Evolutionary conservation across 2,113 vertebrate genomes (phyloP), one percentile per base, ranked within the genome.

Genomic region (Rhodinocichla rosea): DNA sequence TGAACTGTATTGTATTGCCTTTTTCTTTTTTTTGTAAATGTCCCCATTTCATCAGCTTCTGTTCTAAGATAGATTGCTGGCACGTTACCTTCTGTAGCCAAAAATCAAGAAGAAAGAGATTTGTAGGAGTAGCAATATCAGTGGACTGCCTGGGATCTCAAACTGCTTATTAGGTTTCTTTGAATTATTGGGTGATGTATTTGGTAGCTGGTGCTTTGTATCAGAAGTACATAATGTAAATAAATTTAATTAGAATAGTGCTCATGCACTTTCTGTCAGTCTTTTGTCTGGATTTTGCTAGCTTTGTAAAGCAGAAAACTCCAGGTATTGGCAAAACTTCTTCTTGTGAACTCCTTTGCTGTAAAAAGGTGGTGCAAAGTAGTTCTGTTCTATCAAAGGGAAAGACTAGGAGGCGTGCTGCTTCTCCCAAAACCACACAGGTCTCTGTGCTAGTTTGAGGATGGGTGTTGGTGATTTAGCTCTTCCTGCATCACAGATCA

Each of bases 71-170:
- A 76, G 37, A 35, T 50, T 88, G 47, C 57, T 88, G 59, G 35
- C 33, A 81, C 2, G 7, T 74, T 77, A 44, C 5, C 3, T 70
- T 77, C 57, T 90, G 59, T 59, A 55, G 56, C 30, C 39, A 67
- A 44, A 94, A 69, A 62, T 33, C 40, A 50, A 42, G 59, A 92
- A 85, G 74, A 79, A 68, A 56, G 42, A 42, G 63, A 24, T 74
- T 80, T 85, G 68, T 83, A 42, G 67, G 74, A 76, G 37, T 47
- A 74, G n/a, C 63, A 89, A 30, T 92, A 92, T 79, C 84, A 88
- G 50, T 0, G 3, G 50, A 42, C 59, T 91, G 42, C 24, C 59
- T 80, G 50, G 47, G 74, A 67, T 90, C 45, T 67, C 67, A 77
- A 65, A 65, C 59, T 73, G n/a, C 40, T 50, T 73, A 65, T 73